A percentile compares a stretch with the other conserved stretches of the same genome.
Evolutionary conservation across 2,888 invertebrate species (phyloP).

Genomic region (Kryphioiulus occultus): DNA sequence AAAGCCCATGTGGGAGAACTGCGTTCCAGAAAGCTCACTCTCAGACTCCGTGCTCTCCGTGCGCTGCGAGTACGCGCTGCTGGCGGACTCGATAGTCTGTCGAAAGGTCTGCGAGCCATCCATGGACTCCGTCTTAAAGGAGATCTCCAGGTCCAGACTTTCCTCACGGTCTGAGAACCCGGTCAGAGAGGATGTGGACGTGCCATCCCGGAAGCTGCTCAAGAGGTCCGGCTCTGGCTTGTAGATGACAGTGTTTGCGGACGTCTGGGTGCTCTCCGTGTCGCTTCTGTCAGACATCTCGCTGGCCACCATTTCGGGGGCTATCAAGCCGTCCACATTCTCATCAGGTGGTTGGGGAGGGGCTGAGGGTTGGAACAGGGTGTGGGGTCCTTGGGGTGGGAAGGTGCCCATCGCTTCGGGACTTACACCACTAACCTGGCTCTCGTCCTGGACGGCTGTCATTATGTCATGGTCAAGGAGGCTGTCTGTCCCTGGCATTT

Average conservation of each 20-base stretch:
- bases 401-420: neutral
- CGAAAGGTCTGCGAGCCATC: neutral
- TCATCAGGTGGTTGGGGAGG: conserved; percentile 42
- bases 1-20: conserved; percentile 62
- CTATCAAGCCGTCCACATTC: neutral
- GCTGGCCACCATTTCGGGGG: neutral
- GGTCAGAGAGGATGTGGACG: conserved; percentile 45
- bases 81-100: neutral
- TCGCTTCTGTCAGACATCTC: conserved; percentile 52
- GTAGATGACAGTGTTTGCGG: conserved; percentile 49
- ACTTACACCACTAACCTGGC: conserved; percentile 18
- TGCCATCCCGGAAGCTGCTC: conserved; percentile 17
- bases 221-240: conserved; percentile 5
- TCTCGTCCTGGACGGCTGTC: neutral
- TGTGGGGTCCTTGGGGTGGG: neutral
- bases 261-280: conserved; percentile 52
- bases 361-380: conserved; percentile 42
- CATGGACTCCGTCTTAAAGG: conserved; percentile 15
- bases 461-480: neutral
- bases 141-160: conserved; percentile 49
- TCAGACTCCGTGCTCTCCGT: conserved; percentile 53
- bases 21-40: neutral
- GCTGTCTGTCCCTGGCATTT: neutral
- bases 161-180: conserved; percentile 51
- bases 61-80: neutral